Evolutionary conservation across 2,888 invertebrate species (phyloP), one percentile per base, ranked within the genome.

Genomic region (Creontiades dilutus): DNA sequence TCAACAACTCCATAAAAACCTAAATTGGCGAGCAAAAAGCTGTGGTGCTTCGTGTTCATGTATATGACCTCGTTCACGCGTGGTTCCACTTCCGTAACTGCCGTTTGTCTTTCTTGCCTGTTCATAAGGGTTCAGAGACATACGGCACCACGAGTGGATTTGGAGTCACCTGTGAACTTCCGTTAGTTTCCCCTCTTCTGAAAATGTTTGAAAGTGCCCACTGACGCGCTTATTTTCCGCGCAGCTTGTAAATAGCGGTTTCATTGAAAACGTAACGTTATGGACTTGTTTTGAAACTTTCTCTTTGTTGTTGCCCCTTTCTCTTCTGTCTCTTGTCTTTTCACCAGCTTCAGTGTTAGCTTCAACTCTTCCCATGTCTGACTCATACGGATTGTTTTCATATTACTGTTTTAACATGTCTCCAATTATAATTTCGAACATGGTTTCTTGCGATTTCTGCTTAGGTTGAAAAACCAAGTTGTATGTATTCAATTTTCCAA

Each of bases 11-110:
- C 47, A n/a, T 52, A 19, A 52, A 47, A 82, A 82, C 19, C 16
- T 47, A 52, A 4, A 68, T 78, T 82, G 82, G 9, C 82, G 82
- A n/a, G 47, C 27, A 23, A 82, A 82, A 82, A 52, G 48, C 11
- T 52, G 27, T 68, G 68, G 68, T 23, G 23, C 37, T 37, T 14
- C 1, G 52, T 68, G 52, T 47, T 48, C 11, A 19, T 19, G 78
- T 27, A 7, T 76, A n/a, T n/a, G n/a, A 16, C 0, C 37, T 47
- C 76, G n/a, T 14, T 78, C 78, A 78, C 78, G 47, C 37, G 46
- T 78, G 78, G 78, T 78, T 78, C 78, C 37, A 78, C n/a, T 19
- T 19, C 46, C 46, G 5, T 46, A 47, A 27, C 46, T 13, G 0
- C 78, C 46, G 78, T 78, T 46, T 0, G 19, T 13, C 23, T 23